Conservation (phyloP, 2,113 vertebrate genomes). For the Hiodon tergisus region DNA sequence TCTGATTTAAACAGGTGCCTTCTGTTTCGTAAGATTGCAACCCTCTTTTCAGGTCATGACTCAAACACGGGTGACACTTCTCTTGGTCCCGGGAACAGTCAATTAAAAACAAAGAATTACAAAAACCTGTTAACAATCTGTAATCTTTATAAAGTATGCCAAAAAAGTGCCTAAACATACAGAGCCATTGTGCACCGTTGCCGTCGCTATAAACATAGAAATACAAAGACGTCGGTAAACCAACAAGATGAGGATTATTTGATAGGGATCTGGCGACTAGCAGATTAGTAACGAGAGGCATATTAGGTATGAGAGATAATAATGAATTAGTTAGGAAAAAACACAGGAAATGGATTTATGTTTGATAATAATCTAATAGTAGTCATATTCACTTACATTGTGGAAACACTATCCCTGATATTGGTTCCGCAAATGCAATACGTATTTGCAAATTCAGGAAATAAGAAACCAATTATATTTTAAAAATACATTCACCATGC, state of each 20-base stretch:
- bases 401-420: not conserved
- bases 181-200: slow-evolving; percentile 9
- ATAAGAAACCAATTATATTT: no score
- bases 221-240: not conserved
- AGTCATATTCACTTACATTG: slow-evolving; percentile 13
- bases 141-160: not conserved
- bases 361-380: slow-evolving; percentile 20
- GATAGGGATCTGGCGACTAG: not conserved
- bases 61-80: not conserved
- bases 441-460: not conserved
- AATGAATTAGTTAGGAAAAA: not conserved
- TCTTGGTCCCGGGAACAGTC: not conserved
- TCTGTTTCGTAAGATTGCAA: not conserved
- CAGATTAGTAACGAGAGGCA: not conserved
- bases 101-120: not conserved
- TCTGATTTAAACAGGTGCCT: not conserved
- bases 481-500: not conserved
- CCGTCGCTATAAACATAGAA: not conserved
- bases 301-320: not conserved
- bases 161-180: not conserved
- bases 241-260: not conserved
- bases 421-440: slow-evolving; percentile 8
- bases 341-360: not conserved
- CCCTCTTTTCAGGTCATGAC: slow-evolving; percentile 9
- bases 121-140: not conserved